Evolutionary conservation across 2,797 vertebrate genomes (phyloP).

Genomic region (Gallinago nigripennis): DNA sequence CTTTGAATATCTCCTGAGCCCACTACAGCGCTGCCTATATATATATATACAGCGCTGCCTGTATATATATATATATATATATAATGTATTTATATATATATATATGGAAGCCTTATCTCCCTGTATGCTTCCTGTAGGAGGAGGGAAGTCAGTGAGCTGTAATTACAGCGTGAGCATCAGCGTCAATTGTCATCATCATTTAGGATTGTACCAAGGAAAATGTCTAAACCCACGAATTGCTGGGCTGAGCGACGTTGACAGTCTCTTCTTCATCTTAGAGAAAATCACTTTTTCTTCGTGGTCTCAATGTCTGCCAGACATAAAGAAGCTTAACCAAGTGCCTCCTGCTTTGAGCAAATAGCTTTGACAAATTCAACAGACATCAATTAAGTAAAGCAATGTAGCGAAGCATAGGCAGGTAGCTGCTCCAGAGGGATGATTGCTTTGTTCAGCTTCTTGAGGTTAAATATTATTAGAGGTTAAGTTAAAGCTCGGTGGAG

Average conservation of each 20-base stretch:
- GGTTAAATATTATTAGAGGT: not conserved
- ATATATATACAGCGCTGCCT: too few relatives aligned
- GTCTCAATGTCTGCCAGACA: not conserved
- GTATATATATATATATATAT: too few relatives aligned
- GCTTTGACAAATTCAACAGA: not conserved
- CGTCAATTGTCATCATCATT: rapidly evolving
- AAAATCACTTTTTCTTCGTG: not conserved
- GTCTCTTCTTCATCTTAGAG: not conserved
- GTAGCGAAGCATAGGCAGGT: not conserved
- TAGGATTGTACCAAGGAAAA: too few relatives aligned
- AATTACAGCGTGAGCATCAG: rapidly evolving
- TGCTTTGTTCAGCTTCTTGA: not conserved
- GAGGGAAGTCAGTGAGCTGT: not conserved
- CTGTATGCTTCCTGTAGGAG: not conserved
- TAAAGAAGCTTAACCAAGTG: not conserved
- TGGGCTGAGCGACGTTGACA: rapidly evolving
- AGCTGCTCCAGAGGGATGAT: not conserved
- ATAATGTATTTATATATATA: too few relatives aligned
- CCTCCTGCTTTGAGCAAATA: not conserved
- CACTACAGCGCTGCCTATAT: not conserved
- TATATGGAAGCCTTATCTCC: not conserved
- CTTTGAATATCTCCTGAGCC: not conserved
- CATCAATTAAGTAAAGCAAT: not conserved
- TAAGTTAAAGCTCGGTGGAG: not conserved
- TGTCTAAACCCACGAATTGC: not conserved